phyloP scores from a whole-genome alignment of 1,140 invertebrate species.

The Bathynomus jamesi region DNA sequence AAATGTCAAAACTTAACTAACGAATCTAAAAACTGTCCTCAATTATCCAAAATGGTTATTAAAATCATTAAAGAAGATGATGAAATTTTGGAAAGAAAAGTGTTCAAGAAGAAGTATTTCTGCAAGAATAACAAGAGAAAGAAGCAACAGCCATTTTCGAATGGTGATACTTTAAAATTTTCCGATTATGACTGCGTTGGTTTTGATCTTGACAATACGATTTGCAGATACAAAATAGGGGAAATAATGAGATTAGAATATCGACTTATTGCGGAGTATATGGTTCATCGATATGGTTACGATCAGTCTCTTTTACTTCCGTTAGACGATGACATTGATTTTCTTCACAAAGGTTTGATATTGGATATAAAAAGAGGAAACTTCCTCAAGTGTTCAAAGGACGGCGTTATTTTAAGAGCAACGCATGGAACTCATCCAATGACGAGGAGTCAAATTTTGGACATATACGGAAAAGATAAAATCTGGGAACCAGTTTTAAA shows the following conservation, averaged over 20 bases:
- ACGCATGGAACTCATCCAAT: constrained; percentile 61
- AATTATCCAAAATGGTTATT: no score
- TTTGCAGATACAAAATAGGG: constrained; percentile 44
- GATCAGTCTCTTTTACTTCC: constrained; percentile 48
- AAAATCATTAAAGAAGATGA: no score
- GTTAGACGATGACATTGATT: constrained; percentile 52
- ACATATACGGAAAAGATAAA: constrained; percentile 53
- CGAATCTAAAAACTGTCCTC: no score
- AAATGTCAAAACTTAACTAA: no score
- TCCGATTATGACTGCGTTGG: constrained; percentile 65
- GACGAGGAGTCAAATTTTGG: constrained; percentile 50
- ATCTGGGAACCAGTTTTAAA: constrained; percentile 50
- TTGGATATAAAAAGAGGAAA: constrained; percentile 65
- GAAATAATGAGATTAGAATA: constrained; percentile 58
- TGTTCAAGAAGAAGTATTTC: constrained; percentile 35
- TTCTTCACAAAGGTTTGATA: constrained; percentile 64
- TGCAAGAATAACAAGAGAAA: constrained; percentile 35
- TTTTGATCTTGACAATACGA: constrained; percentile 65
- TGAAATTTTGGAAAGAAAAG: constrained; percentile 17
- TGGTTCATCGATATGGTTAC: constrained; percentile 58
- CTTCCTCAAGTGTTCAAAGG: constrained; percentile 54
- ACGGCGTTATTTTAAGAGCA: constrained; percentile 57
- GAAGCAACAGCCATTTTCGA: constrained; percentile 31
- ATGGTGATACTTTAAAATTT: constrained; percentile 26
- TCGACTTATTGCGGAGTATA: constrained; percentile 52